These are phyloP conservation scores for Crotalus horridus DNA, from an alignment of 2,113 vertebrate genomes.

Conservation along the genomic window DNA sequence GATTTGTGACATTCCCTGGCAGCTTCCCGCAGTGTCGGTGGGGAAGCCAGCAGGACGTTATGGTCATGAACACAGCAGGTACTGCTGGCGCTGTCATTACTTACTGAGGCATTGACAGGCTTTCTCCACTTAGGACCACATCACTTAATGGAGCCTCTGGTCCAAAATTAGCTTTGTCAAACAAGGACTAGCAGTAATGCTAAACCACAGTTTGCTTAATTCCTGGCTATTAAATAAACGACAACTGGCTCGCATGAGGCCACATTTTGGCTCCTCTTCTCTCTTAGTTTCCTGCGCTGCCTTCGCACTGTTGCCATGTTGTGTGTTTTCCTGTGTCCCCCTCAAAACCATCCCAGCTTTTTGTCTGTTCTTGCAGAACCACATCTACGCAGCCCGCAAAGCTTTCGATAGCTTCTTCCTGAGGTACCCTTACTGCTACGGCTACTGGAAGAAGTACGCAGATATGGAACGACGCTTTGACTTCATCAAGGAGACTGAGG, in stretches of 20 bases:
- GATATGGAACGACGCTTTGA: constrained; percentile 78
- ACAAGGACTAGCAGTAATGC: not conserved
- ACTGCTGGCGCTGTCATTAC: not conserved
- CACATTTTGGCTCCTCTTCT: not conserved
- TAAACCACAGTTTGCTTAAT: not conserved
- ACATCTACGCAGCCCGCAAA: constrained; percentile 68
- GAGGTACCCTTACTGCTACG: constrained; percentile 82
- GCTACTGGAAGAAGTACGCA: constrained; percentile 86
- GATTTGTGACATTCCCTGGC: not conserved
- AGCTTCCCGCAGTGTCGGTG: not conserved
- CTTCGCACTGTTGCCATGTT: too few relatives aligned
- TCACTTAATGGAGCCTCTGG: not conserved
- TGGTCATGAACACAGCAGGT: not conserved
- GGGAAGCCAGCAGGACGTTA: not conserved
- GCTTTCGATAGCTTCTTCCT: constrained; percentile 76
- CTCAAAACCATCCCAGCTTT: not conserved
- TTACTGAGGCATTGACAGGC: not conserved
- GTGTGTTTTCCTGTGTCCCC: not conserved
- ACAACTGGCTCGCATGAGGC: not conserved
- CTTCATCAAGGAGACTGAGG: constrained; percentile 66
- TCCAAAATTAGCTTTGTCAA: not conserved
- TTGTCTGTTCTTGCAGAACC: constrained; percentile 58
- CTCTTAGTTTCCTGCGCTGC: not conserved
- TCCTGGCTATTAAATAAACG: not conserved
- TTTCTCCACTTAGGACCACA: not conserved